Base-by-base conservation (phyloP, 2,888 invertebrate genomes). In the Aphidius colemani region DNA sequence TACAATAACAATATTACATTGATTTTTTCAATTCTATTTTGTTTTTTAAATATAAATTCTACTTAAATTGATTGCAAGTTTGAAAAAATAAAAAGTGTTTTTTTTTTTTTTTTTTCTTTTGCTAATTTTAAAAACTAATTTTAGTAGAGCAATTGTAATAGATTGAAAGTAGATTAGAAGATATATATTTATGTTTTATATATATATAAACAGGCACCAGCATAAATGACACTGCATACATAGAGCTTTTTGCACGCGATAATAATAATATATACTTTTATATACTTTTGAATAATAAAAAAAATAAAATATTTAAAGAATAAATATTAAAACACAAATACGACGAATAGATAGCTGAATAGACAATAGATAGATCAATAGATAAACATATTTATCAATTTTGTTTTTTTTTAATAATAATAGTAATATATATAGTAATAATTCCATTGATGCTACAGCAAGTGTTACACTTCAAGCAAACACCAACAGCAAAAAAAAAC, bases 171-270 rank as follows among this genome's bases (percentile, higher is more conserved):
- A 41, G 53, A 61, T 51, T 51, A 65, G 57, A 64, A 64, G 48
- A 66, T 64, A 64, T 61, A 64, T 30, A 30, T 30, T 30, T 30
- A 30, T 30, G 30, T 30, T 30, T 30, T 30, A 30, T 30, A 30
- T 30, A 64, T 65, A 66, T 66, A 68, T 60, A 68, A 48, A 68
- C 67, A 70, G 70, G 70, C 70, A 70, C 68, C 30, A 70, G 68
- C 69, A 70, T 69, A 67, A 68, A 68, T 70, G 66, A 70, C 70
- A 70, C 69, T 68, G 68, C 70, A 69, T 68, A 69, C 70, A 70
- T 65, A 63, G 69, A 70, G 67, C 67, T 69, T 53, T 13, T 61
- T 62, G 56, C 61, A 65, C 65, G 65, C 65, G 65, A 65, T 57
- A 50, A 51, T 58, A 50, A 13, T 50, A 43, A 49, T 50, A 11